Conservation (phyloP, 2,888 invertebrate genomes). For the Limnephilus marmoratus region DNA sequence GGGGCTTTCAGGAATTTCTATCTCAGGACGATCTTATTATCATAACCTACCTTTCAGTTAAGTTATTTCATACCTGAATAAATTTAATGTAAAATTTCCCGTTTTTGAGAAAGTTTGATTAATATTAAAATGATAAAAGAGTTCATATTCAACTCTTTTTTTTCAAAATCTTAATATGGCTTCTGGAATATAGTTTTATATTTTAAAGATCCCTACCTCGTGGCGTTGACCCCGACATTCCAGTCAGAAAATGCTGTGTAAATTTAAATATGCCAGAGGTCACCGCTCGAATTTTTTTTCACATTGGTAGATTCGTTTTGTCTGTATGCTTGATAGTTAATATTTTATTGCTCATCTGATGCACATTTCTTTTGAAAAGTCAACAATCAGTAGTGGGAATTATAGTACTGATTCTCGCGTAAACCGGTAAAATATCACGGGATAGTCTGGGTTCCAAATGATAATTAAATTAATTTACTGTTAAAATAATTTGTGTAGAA, state of each 20-base stretch:
- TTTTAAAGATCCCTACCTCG: not conserved
- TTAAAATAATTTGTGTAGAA: too few species aligned
- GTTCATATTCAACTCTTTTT: not conserved
- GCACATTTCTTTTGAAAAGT: too few species aligned
- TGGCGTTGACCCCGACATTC: not conserved
- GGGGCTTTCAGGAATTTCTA: not conserved
- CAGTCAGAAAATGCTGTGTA: not conserved
- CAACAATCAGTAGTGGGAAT: too few species aligned
- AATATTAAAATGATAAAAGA: not conserved
- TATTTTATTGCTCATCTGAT: too few species aligned
- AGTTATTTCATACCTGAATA: not conserved
- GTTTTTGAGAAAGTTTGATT: not conserved
- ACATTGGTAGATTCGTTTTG: too few species aligned
- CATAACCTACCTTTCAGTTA: not conserved
- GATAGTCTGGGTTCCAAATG: too few species aligned
- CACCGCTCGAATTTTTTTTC: not conserved
- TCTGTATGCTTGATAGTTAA: too few species aligned
- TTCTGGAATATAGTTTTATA: too few species aligned
- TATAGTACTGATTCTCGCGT: too few species aligned
- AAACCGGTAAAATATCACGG: too few species aligned
- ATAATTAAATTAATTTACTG: too few species aligned
- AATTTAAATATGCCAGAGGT: not conserved
- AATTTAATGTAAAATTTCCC: not conserved
- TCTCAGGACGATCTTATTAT: not conserved
- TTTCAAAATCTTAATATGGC: not conserved